phyloP scores from a whole-genome alignment of 2,113 vertebrate genomes.

The Ancistrus triradiatus region DNA sequence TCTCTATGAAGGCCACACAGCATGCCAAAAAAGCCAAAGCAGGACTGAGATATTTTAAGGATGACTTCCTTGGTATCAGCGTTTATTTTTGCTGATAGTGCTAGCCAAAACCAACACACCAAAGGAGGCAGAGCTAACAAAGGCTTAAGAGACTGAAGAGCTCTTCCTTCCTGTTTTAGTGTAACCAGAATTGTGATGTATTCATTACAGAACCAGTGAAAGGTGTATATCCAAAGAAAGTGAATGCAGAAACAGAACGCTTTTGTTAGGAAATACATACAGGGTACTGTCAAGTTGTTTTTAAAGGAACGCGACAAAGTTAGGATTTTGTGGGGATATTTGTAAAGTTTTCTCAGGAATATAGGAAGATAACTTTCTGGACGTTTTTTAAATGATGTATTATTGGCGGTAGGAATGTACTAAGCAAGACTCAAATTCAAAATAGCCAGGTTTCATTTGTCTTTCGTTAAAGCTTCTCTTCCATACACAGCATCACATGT shows the following conservation, averaged over 20 bases:
- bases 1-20: constrained; percentile 63
- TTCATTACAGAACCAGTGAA: constrained; percentile 41
- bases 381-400: no score
- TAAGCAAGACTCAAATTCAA: no score
- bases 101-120: constrained; percentile 66
- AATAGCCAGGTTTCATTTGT: constrained; percentile 42
- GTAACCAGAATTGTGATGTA: constrained; percentile 47
- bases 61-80: constrained; percentile 64
- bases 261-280: no score
- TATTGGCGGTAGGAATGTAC: no score
- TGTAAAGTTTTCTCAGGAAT: no score
- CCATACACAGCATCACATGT: constrained; percentile 31
- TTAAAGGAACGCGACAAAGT: no score
- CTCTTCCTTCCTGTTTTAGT: constrained; percentile 60
- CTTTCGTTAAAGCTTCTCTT: constrained; percentile 37
- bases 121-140: constrained; percentile 51
- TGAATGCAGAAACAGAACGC: no score
- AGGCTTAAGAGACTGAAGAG: constrained; percentile 56
- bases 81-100: constrained; percentile 65
- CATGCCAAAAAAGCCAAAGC: constrained; percentile 47
- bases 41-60: constrained; percentile 63
- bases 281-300: no score
- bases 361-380: no score
- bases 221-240: no score
- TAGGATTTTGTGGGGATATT: no score